Evolutionary conservation across 2,113 vertebrate genomes (phyloP).

Genomic region (Austrofundulus limnaeus): DNA sequence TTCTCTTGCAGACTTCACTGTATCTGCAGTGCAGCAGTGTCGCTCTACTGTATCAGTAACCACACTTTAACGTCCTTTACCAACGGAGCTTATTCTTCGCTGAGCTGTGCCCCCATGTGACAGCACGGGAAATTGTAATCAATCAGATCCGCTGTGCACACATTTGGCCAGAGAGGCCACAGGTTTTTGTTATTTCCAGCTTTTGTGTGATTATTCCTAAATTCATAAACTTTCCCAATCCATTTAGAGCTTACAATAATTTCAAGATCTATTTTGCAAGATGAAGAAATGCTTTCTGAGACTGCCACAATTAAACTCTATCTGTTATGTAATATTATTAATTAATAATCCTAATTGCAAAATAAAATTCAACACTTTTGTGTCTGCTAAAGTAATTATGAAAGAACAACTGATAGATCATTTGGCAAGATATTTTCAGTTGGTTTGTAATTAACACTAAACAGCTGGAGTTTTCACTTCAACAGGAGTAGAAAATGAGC

Average conservation of each 20-base stretch:
- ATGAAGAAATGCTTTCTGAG: neutral
- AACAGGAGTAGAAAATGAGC: slow-evolving; percentile 16
- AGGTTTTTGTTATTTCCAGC: neutral
- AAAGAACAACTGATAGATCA: slow-evolving; percentile 6
- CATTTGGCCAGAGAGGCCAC: slow-evolving; percentile 4
- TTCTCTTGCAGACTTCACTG: slow-evolving; percentile 48
- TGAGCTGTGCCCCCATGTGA: slow-evolving; percentile 23
- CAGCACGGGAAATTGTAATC: slow-evolving; percentile 23
- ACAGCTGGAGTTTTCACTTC: slow-evolving; percentile 17
- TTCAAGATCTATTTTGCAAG: neutral
- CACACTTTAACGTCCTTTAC: slow-evolving; percentile 27
- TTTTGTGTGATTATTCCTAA: slow-evolving; percentile 7
- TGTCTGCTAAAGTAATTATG: slow-evolving; percentile 12
- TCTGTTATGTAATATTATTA: neutral
- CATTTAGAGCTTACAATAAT: neutral
- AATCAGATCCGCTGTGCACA: slow-evolving; percentile 5
- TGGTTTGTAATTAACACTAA: slow-evolving; percentile 4
- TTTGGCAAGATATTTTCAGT: slow-evolving; percentile 4
- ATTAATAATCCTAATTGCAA: slow-evolving; percentile 3
- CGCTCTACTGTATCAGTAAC: slow-evolving; percentile 38
- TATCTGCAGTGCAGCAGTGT: slow-evolving; percentile 41
- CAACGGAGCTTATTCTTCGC: slow-evolving; percentile 8
- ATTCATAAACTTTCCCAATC: neutral
- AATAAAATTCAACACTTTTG: neutral
- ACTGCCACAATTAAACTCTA: neutral